Percentiles rank a stretch among this genome's conserved stretches.
Evolutionary conservation across 2,888 invertebrate genomes (phyloP).

Genomic region (Ophion obscuratus): DNA sequence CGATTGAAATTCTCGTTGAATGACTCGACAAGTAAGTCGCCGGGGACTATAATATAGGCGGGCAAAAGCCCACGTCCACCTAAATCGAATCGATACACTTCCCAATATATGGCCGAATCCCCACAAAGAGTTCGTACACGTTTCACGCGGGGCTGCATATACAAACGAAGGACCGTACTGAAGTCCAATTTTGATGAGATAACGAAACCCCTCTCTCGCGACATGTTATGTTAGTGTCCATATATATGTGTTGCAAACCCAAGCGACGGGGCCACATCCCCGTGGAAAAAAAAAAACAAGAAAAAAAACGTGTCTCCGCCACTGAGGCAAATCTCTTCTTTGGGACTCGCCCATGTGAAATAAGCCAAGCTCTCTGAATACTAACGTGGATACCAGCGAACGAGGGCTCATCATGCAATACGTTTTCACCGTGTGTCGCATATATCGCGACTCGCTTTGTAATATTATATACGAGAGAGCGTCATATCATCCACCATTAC

Average conservation of each 20-base stretch:
- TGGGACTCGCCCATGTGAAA: conserved; percentile 82
- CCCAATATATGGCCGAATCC: conserved; percentile 73
- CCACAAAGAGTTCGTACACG: conserved; percentile 78
- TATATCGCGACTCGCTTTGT: conserved; percentile 57
- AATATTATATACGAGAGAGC: conserved; percentile 37
- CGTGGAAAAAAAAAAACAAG: conserved; percentile 62
- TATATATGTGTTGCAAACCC: conserved; percentile 3
- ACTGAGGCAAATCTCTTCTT: conserved; percentile 83
- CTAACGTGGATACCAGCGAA: conserved; percentile 79
- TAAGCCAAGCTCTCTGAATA: conserved; percentile 83
- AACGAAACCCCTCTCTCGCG: conserved; percentile 78
- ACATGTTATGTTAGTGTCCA: conserved; percentile 77
- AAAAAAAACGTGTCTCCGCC: conserved; percentile 69
- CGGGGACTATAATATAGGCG: conserved; percentile 42
- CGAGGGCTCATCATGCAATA: conserved; percentile 70
- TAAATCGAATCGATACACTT: conserved; percentile 79
- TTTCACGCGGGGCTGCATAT: conserved; percentile 52
- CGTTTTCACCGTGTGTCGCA: conserved; percentile 66
- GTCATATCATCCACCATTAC: conserved; percentile 57
- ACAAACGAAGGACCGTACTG: conserved; percentile 70
- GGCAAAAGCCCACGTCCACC: conserved; percentile 57
- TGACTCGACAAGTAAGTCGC: conserved; percentile 62
- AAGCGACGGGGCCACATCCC: conserved; percentile 71
- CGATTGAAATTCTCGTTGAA: conserved; percentile 56
- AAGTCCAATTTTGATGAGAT: conserved; percentile 83